Conservation (phyloP, 2,888 invertebrate species). For the Yponomeuta plumbellus region DNA sequence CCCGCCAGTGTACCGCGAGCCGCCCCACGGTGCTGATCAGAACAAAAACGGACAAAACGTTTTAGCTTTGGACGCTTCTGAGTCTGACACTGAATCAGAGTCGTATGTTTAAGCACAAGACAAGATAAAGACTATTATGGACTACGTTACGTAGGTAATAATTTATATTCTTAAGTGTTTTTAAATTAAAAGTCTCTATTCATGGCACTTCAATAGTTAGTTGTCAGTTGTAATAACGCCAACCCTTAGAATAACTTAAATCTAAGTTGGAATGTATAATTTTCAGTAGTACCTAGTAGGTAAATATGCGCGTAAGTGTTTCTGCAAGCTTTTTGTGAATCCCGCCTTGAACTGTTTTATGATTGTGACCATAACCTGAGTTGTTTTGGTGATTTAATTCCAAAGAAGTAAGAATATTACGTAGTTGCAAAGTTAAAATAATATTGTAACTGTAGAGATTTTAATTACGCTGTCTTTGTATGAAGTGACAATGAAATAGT, state of each 20-base stretch:
- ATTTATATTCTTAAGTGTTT: not conserved
- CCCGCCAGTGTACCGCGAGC: constrained; percentile 63
- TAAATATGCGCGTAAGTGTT: not conserved
- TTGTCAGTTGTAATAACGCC: not conserved
- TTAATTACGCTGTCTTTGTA: not conserved
- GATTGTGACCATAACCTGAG: constrained; percentile 69
- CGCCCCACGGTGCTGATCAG: constrained; percentile 45
- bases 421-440: constrained; percentile 51
- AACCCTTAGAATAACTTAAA: not conserved
- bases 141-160: constrained; percentile 3
- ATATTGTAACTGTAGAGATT: constrained; percentile 15
- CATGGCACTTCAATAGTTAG: constrained; percentile 9
- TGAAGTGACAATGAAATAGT: not conserved
- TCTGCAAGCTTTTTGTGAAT: constrained; percentile 27
- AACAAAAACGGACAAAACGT: constrained; percentile 52
- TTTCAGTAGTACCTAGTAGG: not conserved
- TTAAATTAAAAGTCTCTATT: constrained; percentile 6
- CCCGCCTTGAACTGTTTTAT: constrained; percentile 64
- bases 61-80: constrained; percentile 63
- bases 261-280: not conserved
- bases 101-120: constrained; percentile 60
- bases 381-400: constrained; percentile 74
- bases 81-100: constrained; percentile 72
- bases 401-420: constrained; percentile 67
- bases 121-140: constrained; percentile 10